Conservation (phyloP, 2,113 vertebrate genomes). For the Edolisoma coerulescens region DNA sequence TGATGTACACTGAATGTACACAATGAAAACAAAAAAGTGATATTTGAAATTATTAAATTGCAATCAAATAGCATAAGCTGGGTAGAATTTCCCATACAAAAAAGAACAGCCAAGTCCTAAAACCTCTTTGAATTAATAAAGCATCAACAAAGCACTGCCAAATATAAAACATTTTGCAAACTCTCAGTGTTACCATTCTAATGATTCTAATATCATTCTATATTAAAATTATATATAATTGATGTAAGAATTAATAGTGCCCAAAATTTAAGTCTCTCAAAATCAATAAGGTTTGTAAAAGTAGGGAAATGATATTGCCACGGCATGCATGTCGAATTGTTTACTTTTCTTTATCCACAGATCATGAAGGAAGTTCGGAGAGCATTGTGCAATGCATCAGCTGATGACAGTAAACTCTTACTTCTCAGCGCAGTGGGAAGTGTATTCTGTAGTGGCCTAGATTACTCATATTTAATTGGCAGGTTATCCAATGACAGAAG, state of each 20-base stretch:
- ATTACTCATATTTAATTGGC: conserved; percentile 94
- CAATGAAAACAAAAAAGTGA: neutral
- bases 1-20: neutral
- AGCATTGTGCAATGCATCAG: conserved; percentile 89
- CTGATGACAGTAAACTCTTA: conserved; percentile 93
- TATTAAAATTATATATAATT: conserved; percentile 18
- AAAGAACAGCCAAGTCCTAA: neutral
- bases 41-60: neutral
- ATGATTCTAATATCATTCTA: neutral
- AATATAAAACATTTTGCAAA: neutral
- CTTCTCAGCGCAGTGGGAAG: conserved; percentile 94
- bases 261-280: conserved; percentile 17
- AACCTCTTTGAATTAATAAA: neutral
- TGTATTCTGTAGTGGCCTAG: conserved; percentile 95
- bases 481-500: conserved; percentile 92
- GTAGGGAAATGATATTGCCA: conserved; percentile 54
- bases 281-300: conserved; percentile 41
- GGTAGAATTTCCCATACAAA: neutral
- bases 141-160: neutral
- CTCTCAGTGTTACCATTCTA: neutral
- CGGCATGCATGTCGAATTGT: conserved; percentile 63
- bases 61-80: neutral
- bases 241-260: neutral
- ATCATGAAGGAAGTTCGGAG: conserved; percentile 97
- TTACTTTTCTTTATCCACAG: conserved; percentile 72